These are phyloP conservation scores for Ernsta delagoae DNA, from an alignment of 2,888 invertebrate species.

Conservation along the genomic window DNA sequence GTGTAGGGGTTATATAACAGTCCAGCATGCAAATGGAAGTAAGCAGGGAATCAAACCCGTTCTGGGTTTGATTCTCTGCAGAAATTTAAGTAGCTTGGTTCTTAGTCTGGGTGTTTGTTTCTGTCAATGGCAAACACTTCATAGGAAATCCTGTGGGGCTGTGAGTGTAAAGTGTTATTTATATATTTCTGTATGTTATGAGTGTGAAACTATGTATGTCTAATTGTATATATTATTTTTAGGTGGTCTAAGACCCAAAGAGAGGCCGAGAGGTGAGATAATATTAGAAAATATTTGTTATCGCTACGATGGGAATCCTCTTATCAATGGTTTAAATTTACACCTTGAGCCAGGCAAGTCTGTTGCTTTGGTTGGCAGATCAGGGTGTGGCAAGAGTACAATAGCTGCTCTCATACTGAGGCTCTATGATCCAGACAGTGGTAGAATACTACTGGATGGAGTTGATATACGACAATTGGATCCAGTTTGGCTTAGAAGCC, in stretches of 20 bases:
- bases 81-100: too few relatives aligned
- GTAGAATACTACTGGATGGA: slow-evolving; percentile 90
- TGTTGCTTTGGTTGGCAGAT: slow-evolving; percentile 93
- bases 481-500: slow-evolving; percentile 92
- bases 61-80: too few relatives aligned
- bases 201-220: too few relatives aligned
- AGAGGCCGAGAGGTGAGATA: slow-evolving; percentile 88
- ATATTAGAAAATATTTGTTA: slow-evolving; percentile 90
- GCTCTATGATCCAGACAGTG: slow-evolving; percentile 92
- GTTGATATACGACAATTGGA: slow-evolving; percentile 90
- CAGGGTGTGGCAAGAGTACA: slow-evolving; percentile 98
- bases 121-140: too few relatives aligned
- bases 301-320: slow-evolving; percentile 86
- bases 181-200: too few relatives aligned
- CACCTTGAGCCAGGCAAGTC: slow-evolving; percentile 88
- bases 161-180: too few relatives aligned
- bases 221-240: slow-evolving; percentile 42
- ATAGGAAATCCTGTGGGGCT: too few relatives aligned
- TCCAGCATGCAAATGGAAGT: too few relatives aligned
- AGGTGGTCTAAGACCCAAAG: slow-evolving; percentile 86
- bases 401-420: slow-evolving; percentile 93
- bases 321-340: slow-evolving; percentile 87
- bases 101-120: too few relatives aligned
- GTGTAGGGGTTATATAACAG: too few relatives aligned
- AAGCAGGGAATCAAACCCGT: too few relatives aligned